Conservation (phyloP, 2,113 vertebrate genomes). For the Girardinichthys multiradiatus region DNA sequence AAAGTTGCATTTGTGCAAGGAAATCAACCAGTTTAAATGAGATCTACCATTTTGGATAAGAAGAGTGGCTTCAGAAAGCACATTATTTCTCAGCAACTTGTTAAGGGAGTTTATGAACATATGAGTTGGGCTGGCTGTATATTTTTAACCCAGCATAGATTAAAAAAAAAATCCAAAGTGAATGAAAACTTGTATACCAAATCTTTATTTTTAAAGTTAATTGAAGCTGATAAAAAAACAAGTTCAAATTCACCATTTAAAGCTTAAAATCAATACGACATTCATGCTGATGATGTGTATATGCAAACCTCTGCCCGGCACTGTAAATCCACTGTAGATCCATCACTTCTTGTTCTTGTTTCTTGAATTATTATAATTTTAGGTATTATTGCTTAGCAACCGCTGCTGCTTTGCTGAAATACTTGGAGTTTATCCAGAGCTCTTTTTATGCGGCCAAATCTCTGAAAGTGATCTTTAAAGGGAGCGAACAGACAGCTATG, state of each 20-base stretch:
- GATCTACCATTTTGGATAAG: too few relatives aligned
- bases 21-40: too few relatives aligned
- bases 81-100: too few relatives aligned
- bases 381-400: constrained; percentile 97
- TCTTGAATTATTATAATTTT: constrained; percentile 33
- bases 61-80: too few relatives aligned
- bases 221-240: not conserved
- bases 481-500: constrained; percentile 96
- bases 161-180: too few relatives aligned
- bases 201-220: too few relatives aligned
- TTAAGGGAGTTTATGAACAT: too few relatives aligned
- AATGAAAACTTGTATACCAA: too few relatives aligned
- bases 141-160: too few relatives aligned
- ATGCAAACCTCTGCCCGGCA: not conserved
- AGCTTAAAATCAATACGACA: not conserved
- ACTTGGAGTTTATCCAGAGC: constrained; percentile 95
- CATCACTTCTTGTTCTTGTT: not conserved
- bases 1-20: too few relatives aligned
- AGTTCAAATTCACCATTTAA: not conserved
- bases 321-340: not conserved
- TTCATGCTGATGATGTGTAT: not conserved
- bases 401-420: constrained; percentile 93
- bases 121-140: too few relatives aligned
- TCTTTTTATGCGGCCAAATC: constrained; percentile 92
- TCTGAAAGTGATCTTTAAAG: constrained; percentile 92